phyloP scores from a whole-genome alignment of 2,113 vertebrate genomes.

The Aramus guarauna region DNA sequence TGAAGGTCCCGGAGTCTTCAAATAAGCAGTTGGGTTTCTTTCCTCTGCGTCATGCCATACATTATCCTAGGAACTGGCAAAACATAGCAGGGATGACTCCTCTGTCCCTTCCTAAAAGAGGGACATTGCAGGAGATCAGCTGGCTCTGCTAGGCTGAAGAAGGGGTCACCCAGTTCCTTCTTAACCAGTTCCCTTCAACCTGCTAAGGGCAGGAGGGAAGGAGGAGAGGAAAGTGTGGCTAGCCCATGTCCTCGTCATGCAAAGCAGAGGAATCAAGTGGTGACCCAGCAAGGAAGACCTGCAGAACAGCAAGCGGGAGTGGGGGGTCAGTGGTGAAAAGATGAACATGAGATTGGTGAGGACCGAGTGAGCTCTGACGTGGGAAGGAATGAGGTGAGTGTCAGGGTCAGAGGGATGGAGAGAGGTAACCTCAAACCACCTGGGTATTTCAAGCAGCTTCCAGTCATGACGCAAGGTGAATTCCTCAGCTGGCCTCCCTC shows the following conservation, averaged over 20 bases:
- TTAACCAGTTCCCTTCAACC: not conserved
- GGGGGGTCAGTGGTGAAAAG: not conserved
- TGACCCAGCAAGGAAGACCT: not conserved
- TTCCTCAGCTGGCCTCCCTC: not conserved
- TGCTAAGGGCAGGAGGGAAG: not conserved
- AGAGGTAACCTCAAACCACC: not conserved
- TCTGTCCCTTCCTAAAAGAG: not conserved
- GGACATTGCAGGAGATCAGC: not conserved
- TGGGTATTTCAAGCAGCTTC: not conserved
- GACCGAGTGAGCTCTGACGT: not conserved
- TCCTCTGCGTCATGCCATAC: not conserved
- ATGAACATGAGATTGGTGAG: not conserved
- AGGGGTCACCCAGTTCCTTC: not conserved
- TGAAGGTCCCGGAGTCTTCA: conserved; percentile 30
- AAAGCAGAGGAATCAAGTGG: not conserved
- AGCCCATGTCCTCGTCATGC: not conserved
- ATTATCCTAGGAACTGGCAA: not conserved
- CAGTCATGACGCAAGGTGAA: not conserved
- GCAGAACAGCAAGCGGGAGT: not conserved
- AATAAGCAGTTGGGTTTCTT: not conserved
- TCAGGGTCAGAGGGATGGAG: not conserved
- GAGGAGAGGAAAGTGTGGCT: not conserved
- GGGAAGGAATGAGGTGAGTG: not conserved
- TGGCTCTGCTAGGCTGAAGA: not conserved
- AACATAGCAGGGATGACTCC: not conserved